Evolutionary conservation across 2,797 vertebrate genomes (phyloP).

Genomic region (Acanthurus leucopareius): DNA sequence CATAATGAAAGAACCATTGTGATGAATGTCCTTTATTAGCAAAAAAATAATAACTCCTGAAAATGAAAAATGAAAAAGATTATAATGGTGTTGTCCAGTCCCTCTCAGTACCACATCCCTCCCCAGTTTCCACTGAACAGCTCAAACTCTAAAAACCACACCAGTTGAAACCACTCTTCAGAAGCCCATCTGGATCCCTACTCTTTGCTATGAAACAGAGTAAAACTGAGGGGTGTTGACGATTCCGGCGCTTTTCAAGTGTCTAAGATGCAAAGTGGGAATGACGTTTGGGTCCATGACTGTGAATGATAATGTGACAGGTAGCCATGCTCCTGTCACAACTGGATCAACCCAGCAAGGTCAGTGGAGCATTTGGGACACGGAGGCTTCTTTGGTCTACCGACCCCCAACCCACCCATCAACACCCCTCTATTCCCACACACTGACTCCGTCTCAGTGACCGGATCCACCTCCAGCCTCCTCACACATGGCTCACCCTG

Average conservation of each 20-base stretch:
- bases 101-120: slow-evolving; percentile 1
- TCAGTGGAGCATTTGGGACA: slow-evolving; percentile 63
- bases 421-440: background rate
- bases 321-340: slow-evolving; percentile 73
- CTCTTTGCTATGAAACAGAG: slow-evolving; percentile 20
- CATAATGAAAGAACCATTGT: too few species aligned
- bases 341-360: slow-evolving; percentile 59
- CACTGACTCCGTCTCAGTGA: slow-evolving; percentile 51
- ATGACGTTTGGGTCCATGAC: slow-evolving; percentile 63
- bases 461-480: slow-evolving; percentile 38
- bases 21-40: too few species aligned
- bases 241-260: slow-evolving; percentile 49
- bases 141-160: slow-evolving; percentile 9
- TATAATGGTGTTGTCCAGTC: background rate
- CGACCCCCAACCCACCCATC: slow-evolving; percentile 25
- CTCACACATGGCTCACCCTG: slow-evolving; percentile 34
- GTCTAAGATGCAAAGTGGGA: slow-evolving; percentile 42
- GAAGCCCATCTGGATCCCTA: background rate
- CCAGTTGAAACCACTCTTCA: background rate
- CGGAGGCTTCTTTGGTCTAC: slow-evolving; percentile 54
- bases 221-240: slow-evolving; percentile 48
- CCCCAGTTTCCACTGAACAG: background rate
- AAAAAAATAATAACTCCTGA: too few species aligned
- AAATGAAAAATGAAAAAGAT: too few species aligned
- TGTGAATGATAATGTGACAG: slow-evolving; percentile 77